Percentiles rank a stretch among this genome's conserved stretches.
Conservation (phyloP, 92 coral and sea anemone genomes). For the Umimayanthus chanpuru region DNA sequence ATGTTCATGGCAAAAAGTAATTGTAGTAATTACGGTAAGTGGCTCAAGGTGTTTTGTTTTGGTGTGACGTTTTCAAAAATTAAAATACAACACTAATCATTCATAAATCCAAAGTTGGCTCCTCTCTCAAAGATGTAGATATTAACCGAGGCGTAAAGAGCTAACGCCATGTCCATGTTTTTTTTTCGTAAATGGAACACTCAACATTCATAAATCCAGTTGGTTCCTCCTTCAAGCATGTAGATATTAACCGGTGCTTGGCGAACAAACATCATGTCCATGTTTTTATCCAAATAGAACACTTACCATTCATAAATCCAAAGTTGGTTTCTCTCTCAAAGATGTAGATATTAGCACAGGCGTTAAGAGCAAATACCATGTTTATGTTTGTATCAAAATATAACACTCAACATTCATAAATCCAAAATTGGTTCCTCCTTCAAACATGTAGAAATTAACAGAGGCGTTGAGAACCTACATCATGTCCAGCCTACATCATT, state of each 20-base stretch:
- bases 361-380: conserved; percentile 85
- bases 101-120: conserved; percentile 94
- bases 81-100: conserved; percentile 59
- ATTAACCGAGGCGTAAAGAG: too few relatives aligned
- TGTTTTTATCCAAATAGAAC: too few relatives aligned
- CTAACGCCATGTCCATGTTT: too few relatives aligned
- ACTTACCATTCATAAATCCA: conserved; percentile 97
- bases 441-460: conserved; percentile 94
- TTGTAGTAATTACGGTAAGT: too few relatives aligned
- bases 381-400: conserved; percentile 53
- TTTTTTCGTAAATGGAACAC: too few relatives aligned
- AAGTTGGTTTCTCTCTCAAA: conserved; percentile 96
- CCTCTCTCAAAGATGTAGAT: conserved; percentile 98
- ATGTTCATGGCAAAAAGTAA: too few relatives aligned
- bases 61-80: too few relatives aligned
- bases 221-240: conserved; percentile 98
- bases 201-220: conserved; percentile 94
- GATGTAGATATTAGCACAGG: conserved; percentile 92
- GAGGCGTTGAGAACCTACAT: conserved; percentile 93
- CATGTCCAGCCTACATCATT: conserved; percentile 90
- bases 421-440: conserved; percentile 98
- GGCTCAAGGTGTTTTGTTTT: too few relatives aligned
- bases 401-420: conserved; percentile 84
- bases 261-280: conserved; percentile 89
- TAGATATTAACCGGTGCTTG: conserved; percentile 92